phyloP scores from a whole-genome alignment of 2,113 vertebrate species.

The Lipophrys pholis region DNA sequence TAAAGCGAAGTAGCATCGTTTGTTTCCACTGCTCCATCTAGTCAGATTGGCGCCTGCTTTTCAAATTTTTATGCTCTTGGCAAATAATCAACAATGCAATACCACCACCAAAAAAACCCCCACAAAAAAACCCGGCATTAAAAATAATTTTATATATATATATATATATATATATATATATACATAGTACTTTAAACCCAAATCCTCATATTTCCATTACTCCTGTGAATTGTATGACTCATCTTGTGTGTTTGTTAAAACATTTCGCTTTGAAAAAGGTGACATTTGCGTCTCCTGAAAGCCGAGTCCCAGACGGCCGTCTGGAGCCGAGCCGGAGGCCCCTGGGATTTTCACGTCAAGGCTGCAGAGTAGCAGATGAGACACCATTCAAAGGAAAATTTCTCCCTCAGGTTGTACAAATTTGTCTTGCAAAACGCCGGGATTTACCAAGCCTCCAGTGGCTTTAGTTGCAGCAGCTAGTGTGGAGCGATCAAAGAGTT shows the following conservation, averaged over 20 bases:
- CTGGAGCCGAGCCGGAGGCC: slow-evolving; percentile 28
- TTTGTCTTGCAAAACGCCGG: slow-evolving; percentile 32
- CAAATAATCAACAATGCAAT: no score
- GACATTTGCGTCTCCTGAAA: slow-evolving; percentile 29
- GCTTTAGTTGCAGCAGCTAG: slow-evolving; percentile 4
- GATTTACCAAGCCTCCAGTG: not conserved
- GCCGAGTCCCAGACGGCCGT: slow-evolving; percentile 10
- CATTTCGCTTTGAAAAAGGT: slow-evolving; percentile 10
- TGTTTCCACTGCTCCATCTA: no score
- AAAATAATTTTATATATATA: no score
- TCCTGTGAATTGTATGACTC: not conserved
- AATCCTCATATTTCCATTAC: no score
- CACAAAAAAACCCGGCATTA: no score
- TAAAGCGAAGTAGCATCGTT: no score
- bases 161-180: no score
- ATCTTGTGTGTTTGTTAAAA: not conserved
- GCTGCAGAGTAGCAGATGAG: slow-evolving; percentile 49
- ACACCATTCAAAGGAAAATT: slow-evolving; percentile 34
- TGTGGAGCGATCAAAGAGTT: not conserved
- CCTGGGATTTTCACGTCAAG: slow-evolving; percentile 25
- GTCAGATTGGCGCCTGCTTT: no score
- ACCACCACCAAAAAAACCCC: no score
- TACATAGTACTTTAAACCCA: no score
- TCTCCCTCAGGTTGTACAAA: slow-evolving; percentile 35
- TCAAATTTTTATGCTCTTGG: no score